Evolutionary conservation across 92 coral and sea anemone genomes (phyloP), one percentile per base, ranked within the genome.

Genomic region (Epizoanthus rinbou): DNA sequence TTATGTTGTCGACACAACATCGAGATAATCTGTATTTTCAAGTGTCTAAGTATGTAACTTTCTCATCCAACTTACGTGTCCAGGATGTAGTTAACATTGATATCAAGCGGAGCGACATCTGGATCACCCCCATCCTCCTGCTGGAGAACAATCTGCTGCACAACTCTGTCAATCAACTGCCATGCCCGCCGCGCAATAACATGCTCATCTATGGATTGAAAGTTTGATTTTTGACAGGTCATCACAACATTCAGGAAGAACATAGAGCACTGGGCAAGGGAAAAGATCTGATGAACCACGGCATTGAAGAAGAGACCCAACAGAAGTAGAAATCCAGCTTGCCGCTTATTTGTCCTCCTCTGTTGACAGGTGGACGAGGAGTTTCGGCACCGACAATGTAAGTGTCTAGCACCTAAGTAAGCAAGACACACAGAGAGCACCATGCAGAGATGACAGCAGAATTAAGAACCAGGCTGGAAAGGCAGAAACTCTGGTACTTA

Each of bases 81-180:
- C 28, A 97, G 86, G 58, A 97, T 94, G 74, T 81, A 92, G 80
- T 90, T 97, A 23, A 97, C 99, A 66, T 97, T 97, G 81, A 97
- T 91, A 59, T 94, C 98, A 52, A 97, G 76, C 3, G 98, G 94
- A 9, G 98, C 95, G 2, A 97, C 97, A 87, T 97, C 99, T 0
- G 98, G 99, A 58, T 97, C 99, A 37, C 94, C 94, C 17, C 99
- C 99, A 64, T 97, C 98, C 37, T 97, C 99, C 72, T 90, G 90
- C 86, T 97, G 99, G 0, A 92, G 85, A 35, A 93, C 91, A 28
- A 97, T 87, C 72, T 97, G 99, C 76, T 97, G 99, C 39, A 97
- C 89, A 22, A 94, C 95, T 64, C 98, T 88, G 94, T 97, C 99
- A 87, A 93, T 89, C 91, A 97, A 89, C 87, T 95, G 95, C 98